These are phyloP conservation scores for Drosophila jambulina DNA, from an alignment of 1,140 invertebrate genomes.

Conservation along the genomic window DNA sequence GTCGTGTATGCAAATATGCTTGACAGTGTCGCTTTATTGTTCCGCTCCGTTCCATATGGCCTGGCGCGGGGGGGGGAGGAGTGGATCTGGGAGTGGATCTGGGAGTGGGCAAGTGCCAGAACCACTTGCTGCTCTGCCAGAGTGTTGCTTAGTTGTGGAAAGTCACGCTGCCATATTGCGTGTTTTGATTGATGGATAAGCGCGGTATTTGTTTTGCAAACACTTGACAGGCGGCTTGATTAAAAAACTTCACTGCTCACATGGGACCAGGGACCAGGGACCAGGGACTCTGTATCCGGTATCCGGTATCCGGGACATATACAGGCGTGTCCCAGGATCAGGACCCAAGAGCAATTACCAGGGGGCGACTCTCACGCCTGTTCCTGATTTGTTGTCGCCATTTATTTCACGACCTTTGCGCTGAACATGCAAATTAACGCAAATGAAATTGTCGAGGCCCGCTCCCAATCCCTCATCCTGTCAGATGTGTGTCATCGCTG, in stretches of 20 bases:
- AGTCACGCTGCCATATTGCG: conserved; percentile 83
- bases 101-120: conserved; percentile 59
- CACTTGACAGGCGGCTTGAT: conserved; percentile 85
- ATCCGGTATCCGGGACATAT: conserved; percentile 50
- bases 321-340: conserved; percentile 62
- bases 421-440: conserved; percentile 76
- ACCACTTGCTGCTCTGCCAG: conserved; percentile 42
- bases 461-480: conserved; percentile 68
- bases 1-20: conserved; percentile 74
- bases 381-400: conserved; percentile 80
- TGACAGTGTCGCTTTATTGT: conserved; percentile 80
- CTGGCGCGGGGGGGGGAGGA: conserved; percentile 18
- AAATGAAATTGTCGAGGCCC: conserved; percentile 69
- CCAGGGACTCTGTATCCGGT: not conserved
- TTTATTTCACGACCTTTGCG: conserved; percentile 72
- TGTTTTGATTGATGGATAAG: conserved; percentile 85
- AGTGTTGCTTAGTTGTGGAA: conserved; percentile 67
- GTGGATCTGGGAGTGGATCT: not conserved
- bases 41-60: conserved; percentile 74
- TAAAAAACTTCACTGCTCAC: conserved; percentile 85
- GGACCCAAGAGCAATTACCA: conserved; percentile 60
- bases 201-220: conserved; percentile 82
- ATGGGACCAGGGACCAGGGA: conserved; percentile 65
- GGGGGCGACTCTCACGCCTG: conserved; percentile 45
- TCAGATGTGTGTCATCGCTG: conserved; percentile 72